Evolutionary conservation across 2,797 vertebrate genomes (phyloP), one percentile per base, ranked within the genome.

Genomic region (Parauchenoglanis punctatus): DNA sequence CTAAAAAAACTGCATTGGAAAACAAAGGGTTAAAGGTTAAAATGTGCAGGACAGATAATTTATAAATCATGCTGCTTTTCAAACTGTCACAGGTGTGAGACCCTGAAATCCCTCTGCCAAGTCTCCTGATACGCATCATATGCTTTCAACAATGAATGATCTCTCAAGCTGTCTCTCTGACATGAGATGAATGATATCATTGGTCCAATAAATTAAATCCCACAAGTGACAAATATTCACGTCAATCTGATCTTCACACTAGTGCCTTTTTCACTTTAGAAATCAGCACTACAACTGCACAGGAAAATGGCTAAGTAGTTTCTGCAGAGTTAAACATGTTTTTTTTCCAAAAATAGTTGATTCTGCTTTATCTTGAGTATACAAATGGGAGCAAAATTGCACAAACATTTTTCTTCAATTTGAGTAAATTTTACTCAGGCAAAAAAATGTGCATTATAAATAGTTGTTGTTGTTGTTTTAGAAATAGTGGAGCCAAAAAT

Each of bases 91-190:
- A 87, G 72, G 59, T 63, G 54, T 72, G 56, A 75, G 49, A 80
- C 59, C 28, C 31, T 80, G 75, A 85, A 85, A 88, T 81, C 87
- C 15, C 65, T 80, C 83, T 81, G 87, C 85, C 49, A 82, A 81
- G 35, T 56, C 65, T 75, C 86, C 20, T 89, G 93, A 93, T 91
- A 84, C 81, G 82, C 89, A 90, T 93, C 91, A 92, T 91, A 93
- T 93, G 92, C 90, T 90, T 88, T 89, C 87, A 91, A 90, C 91
- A 92, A 92, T 93, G 91, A 93, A 94, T 92, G 91, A 93, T 91
- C 88, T 85, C 88, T 90, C 88, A 52, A 59, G 20, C 88, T 83
- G 87, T 81, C 68, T 77, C 65, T 83, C 70, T 88, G 88, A 91
- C 76, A 73, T 83, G 67, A 76, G 80, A 89, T 91, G 80, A 91